phyloP scores from a whole-genome alignment of 2,113 vertebrate species.

The Thamnophis sirtalis region DNA sequence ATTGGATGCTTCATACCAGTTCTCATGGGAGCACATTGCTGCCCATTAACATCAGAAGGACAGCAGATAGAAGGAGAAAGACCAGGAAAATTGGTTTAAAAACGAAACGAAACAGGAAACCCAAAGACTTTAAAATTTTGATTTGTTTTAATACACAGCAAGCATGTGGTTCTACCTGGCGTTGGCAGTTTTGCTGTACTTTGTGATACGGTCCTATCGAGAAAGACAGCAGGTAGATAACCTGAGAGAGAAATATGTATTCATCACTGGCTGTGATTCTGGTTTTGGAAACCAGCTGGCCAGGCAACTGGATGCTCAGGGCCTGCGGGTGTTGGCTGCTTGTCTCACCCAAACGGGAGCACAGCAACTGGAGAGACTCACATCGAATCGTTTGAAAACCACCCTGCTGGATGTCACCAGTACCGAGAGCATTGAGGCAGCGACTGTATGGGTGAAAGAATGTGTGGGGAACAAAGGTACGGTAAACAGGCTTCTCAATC shows the following conservation, averaged over 20 bases:
- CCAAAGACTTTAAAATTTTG: neutral
- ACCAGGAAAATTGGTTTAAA: neutral
- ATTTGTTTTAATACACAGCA: constrained; percentile 29
- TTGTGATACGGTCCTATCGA: constrained; percentile 59
- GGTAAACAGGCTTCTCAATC: neutral
- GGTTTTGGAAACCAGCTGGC: constrained; percentile 81
- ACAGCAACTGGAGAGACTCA: constrained; percentile 58
- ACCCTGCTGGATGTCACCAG: constrained; percentile 76
- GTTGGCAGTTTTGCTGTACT: constrained; percentile 36
- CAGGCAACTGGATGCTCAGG: constrained; percentile 69
- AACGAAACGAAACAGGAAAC: neutral
- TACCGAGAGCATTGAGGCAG: constrained; percentile 65
- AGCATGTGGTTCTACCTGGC: constrained; percentile 39
- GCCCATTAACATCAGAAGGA: neutral
- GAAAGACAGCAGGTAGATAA: constrained; percentile 54
- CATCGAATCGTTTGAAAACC: constrained; percentile 71
- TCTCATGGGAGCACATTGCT: neutral
- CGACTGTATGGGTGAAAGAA: constrained; percentile 65
- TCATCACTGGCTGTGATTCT: constrained; percentile 86
- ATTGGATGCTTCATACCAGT: neutral
- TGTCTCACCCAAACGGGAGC: constrained; percentile 78
- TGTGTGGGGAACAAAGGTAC: constrained; percentile 77
- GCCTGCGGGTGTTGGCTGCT: constrained; percentile 73
- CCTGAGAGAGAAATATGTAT: constrained; percentile 67
- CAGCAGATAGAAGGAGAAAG: neutral